Percentiles rank a stretch among this genome's conserved stretches.
Evolutionary conservation across 1,140 invertebrate genomes (phyloP).

Genomic region (Anagrus nilaparvatae): DNA sequence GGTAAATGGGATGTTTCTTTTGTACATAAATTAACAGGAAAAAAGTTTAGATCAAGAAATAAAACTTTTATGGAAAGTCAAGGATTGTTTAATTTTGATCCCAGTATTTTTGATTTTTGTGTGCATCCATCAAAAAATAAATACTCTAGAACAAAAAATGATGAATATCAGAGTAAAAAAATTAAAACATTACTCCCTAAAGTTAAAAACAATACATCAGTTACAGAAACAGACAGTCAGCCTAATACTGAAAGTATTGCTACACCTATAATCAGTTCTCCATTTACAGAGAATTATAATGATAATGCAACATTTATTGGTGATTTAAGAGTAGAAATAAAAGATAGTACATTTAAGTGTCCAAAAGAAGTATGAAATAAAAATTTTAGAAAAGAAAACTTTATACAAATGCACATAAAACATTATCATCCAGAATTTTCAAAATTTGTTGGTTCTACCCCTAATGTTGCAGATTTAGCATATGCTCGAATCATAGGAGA

Average conservation of each 20-base stretch:
- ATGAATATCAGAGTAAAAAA: too few species aligned
- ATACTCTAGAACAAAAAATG: too few species aligned
- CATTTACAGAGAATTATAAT: background rate
- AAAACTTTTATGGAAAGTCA: background rate
- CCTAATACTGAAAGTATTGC: too few species aligned
- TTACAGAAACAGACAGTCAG: too few species aligned
- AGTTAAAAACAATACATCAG: too few species aligned
- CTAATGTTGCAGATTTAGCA: constrained; percentile 74
- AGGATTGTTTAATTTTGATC: background rate
- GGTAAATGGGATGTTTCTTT: background rate
- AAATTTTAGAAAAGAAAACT: constrained; percentile 78
- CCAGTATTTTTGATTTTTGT: background rate
- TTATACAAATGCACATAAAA: constrained; percentile 80
- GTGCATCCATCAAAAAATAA: too few species aligned
- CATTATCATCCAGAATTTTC: constrained; percentile 75
- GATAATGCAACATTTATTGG: constrained; percentile 48
- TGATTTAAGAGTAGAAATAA: constrained; percentile 54
- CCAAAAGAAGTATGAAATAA: constrained; percentile 74
- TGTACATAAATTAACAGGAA: background rate
- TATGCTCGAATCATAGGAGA: constrained; percentile 61
- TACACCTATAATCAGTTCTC: background rate
- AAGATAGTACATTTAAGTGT: constrained; percentile 64
- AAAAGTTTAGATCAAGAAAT: background rate
- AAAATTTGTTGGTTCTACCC: constrained; percentile 62
- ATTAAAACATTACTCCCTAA: too few species aligned